phyloP scores from a whole-genome alignment of 2,888 invertebrate genomes.

The Cosmopolites sordidus region DNA sequence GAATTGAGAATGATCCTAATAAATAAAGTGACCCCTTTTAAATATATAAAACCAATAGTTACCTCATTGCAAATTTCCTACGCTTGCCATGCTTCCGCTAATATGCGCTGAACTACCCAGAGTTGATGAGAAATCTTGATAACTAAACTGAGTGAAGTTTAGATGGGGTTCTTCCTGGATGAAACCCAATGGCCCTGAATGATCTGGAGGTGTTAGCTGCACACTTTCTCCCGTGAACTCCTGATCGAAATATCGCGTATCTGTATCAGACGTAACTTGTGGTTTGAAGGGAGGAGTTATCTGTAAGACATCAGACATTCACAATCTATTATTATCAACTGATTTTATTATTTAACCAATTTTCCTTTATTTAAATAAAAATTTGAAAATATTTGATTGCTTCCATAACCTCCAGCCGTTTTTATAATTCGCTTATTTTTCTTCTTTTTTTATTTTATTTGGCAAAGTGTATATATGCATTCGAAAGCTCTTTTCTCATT shows the following conservation, averaged over 20 bases:
- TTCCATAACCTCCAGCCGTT: no score
- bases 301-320: constrained; percentile 52
- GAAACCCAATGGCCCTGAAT: constrained; percentile 55
- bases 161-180: constrained; percentile 68
- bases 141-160: constrained; percentile 76
- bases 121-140: constrained; percentile 66
- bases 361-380: no score
- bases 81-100: constrained; percentile 58
- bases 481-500: no score
- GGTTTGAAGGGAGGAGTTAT: constrained; percentile 92
- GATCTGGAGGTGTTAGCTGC: constrained; percentile 90
- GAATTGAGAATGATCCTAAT: no score
- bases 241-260: constrained; percentile 96
- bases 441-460: no score
- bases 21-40: no score
- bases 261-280: constrained; percentile 90
- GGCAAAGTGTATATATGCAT: no score
- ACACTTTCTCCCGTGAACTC: constrained; percentile 98
- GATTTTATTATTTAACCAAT: not conserved
- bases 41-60: no score
- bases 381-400: no score
- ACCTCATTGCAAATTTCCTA: constrained; percentile 48
- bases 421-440: no score
- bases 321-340: not conserved
- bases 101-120: constrained; percentile 60